Conservation (phyloP, 2,797 vertebrate genomes). For the Diceros bicornis region DNA sequence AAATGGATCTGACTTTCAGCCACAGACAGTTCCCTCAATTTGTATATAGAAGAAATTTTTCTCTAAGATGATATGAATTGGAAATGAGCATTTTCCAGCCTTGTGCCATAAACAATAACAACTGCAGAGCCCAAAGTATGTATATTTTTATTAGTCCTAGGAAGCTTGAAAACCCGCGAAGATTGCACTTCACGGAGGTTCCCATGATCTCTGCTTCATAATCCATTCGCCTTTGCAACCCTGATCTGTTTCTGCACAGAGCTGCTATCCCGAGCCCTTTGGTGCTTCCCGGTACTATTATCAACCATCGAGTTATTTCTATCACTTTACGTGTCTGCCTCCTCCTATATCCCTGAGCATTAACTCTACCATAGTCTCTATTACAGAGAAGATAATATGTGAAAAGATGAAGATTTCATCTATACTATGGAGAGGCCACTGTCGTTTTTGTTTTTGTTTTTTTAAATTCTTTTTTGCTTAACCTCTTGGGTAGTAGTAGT, state of each 20-base stretch:
- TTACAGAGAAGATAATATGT: neutral
- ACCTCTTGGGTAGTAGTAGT: neutral
- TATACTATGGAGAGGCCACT: neutral
- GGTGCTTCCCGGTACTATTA: neutral
- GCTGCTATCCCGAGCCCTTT: neutral
- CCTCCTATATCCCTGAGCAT: neutral
- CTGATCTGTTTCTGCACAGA: neutral
- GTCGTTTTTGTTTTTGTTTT: neutral
- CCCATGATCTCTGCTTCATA: neutral
- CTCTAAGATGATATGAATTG: neutral
- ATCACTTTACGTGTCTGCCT: neutral
- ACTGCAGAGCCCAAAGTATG: neutral
- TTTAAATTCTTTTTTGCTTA: neutral
- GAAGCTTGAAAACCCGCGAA: neutral
- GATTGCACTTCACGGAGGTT: neutral
- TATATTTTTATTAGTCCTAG: neutral
- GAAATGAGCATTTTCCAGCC: neutral
- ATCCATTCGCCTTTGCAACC: neutral
- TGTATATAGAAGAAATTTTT: neutral
- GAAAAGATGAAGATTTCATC: neutral
- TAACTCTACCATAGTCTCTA: neutral
- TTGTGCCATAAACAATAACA: neutral
- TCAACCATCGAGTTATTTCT: neutral
- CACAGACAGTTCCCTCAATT: neutral
- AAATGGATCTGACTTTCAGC: constrained; percentile 29